Conservation (phyloP, 2,113 vertebrate genomes). For the Naja naja region DNA sequence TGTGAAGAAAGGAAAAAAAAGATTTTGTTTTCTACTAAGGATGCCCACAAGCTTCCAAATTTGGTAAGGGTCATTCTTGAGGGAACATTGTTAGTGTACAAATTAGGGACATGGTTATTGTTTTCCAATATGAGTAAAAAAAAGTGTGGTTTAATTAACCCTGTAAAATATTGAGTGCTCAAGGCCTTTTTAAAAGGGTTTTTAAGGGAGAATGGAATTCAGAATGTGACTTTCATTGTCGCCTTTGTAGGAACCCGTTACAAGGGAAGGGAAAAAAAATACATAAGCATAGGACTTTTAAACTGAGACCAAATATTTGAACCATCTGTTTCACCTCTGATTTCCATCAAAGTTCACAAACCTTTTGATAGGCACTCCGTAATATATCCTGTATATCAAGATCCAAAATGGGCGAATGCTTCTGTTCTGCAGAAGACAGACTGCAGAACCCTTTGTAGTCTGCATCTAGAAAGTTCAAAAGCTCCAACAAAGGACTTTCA, state of each 20-base stretch:
- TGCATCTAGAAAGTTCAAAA: slow-evolving; percentile 78
- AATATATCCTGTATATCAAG: slow-evolving; percentile 75
- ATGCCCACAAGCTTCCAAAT: not conserved
- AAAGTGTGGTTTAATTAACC: slow-evolving; percentile 40
- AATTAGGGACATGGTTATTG: not conserved
- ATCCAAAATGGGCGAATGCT: slow-evolving; percentile 58
- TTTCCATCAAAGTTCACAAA: slow-evolving; percentile 76
- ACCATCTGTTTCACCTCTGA: slow-evolving; percentile 81
- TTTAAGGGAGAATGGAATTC: slow-evolving; percentile 51
- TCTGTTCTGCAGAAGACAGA: slow-evolving; percentile 74
- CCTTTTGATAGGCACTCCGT: slow-evolving; percentile 70
- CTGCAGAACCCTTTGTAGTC: slow-evolving; percentile 73
- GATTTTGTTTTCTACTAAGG: not conserved
- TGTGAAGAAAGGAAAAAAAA: not conserved
- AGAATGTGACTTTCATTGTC: slow-evolving; percentile 59
- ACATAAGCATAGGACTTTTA: slow-evolving; percentile 72
- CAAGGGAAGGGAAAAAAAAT: slow-evolving; percentile 63
- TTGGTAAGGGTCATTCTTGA: not conserved
- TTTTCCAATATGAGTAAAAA: not conserved
- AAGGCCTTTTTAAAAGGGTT: slow-evolving; percentile 32
- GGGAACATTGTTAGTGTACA: not conserved
- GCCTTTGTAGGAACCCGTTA: slow-evolving; percentile 62
- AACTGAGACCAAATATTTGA: slow-evolving; percentile 75
- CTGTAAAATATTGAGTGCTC: slow-evolving; percentile 40
- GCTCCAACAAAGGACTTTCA: slow-evolving; percentile 76